Conservation (phyloP, 2,797 vertebrate species). For the Poeciliopsis paucimaculata region DNA sequence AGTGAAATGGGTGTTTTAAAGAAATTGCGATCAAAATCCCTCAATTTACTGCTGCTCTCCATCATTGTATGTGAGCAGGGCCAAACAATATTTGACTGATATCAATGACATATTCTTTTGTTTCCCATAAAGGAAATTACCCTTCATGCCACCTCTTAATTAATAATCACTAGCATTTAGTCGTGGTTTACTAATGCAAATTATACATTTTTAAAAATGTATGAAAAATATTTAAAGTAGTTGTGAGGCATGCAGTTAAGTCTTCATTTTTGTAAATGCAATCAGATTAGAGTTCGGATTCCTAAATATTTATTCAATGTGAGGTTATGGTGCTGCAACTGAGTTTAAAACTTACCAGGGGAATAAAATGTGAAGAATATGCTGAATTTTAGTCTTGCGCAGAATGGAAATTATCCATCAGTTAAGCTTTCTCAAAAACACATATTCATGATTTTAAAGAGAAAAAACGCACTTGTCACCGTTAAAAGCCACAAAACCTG, state of each 20-base stretch:
- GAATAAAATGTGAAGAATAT: neutral
- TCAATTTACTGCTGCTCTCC: neutral
- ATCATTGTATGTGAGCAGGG: no score
- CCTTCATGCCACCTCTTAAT: neutral
- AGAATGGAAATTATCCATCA: neutral
- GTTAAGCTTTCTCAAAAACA: neutral
- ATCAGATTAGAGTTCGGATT: neutral
- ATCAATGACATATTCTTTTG: neutral
- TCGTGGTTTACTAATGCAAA: neutral
- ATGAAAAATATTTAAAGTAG: neutral
- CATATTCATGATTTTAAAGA: neutral
- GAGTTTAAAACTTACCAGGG: neutral
- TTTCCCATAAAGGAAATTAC: neutral
- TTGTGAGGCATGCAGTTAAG: neutral
- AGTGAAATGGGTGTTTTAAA: neutral
- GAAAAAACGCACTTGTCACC: neutral
- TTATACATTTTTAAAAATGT: neutral
- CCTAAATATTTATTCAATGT: neutral
- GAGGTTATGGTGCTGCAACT: neutral
- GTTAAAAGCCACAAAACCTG: neutral
- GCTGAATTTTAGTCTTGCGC: neutral
- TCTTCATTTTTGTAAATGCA: neutral
- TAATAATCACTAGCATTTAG: neutral
- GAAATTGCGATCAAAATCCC: neutral
- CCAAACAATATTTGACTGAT: neutral